A percentile compares a stretch with the other conserved stretches of the same genome.
Conservation (phyloP, 2,113 vertebrate species). For the Thamnophis sirtalis region DNA sequence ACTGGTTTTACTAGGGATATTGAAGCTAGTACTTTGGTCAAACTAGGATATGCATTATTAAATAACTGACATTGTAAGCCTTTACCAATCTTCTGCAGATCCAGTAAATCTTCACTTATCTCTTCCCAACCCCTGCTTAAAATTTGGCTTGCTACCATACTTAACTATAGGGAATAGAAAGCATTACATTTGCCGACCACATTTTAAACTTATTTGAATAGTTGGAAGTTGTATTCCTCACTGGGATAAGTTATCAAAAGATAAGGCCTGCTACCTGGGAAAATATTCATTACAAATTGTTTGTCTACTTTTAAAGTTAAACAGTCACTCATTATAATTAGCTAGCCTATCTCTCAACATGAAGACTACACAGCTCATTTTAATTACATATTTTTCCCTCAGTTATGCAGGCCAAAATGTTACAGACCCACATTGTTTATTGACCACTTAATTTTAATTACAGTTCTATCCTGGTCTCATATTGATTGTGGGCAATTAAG, state of each 20-base stretch:
- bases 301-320: not conserved
- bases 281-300: not conserved
- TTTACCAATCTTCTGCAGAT: not conserved
- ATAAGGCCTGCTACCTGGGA: not conserved
- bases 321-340: conserved; percentile 12
- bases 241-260: not conserved
- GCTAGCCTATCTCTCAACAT: not conserved
- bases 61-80: not conserved
- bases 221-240: not conserved
- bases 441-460: not conserved
- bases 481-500: not conserved
- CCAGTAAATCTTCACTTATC: not conserved
- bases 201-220: not conserved
- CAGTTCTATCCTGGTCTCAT: not conserved
- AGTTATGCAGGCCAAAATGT: not conserved
- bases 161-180: not conserved
- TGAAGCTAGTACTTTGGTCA: not conserved
- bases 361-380: not conserved
- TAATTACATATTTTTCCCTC: not conserved
- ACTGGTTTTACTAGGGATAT: not conserved
- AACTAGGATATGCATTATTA: not conserved
- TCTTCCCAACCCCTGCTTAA: not conserved
- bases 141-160: not conserved
- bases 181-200: not conserved
- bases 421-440: conserved; percentile 10